Evolutionary conservation across 2,113 vertebrate genomes (phyloP).

Genomic region (Neotoma lepida): DNA sequence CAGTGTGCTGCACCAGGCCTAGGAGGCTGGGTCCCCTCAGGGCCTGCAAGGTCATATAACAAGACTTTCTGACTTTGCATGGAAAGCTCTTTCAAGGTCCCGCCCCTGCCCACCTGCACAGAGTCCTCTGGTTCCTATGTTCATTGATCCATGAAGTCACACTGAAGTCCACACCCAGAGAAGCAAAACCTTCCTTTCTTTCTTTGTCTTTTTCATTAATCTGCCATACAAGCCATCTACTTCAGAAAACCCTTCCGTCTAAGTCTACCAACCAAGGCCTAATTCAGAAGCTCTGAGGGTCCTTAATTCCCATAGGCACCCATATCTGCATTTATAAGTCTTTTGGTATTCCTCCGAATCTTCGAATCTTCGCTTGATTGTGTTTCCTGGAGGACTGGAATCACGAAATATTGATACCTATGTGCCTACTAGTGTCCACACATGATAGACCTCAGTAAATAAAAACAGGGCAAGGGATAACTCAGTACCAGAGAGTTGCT

Average conservation of each 20-base stretch:
- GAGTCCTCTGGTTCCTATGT: not conserved
- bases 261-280: not conserved
- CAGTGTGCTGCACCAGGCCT: no score
- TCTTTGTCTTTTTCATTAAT: not conserved
- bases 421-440: not conserved
- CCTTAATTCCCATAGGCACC: fast-evolving
- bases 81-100: not conserved
- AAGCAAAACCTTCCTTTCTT: not conserved
- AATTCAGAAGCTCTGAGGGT: not conserved
- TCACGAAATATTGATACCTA: not conserved
- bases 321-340: not conserved
- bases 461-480: not conserved
- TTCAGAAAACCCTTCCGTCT: not conserved
- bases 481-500: not conserved
- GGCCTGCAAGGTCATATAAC: not conserved
- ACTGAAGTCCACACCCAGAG: not conserved
- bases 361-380: not conserved
- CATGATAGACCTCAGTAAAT: not conserved
- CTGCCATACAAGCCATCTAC: not conserved
- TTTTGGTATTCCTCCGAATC: not conserved
- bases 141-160: not conserved
- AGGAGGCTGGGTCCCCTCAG: not conserved
- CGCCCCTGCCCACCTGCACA: not conserved
- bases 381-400: not conserved
- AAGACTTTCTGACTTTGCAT: not conserved